Evolutionary conservation across 2,888 invertebrate species (phyloP), one percentile per base, ranked within the genome.

Genomic region (Cantharis flavilabris): DNA sequence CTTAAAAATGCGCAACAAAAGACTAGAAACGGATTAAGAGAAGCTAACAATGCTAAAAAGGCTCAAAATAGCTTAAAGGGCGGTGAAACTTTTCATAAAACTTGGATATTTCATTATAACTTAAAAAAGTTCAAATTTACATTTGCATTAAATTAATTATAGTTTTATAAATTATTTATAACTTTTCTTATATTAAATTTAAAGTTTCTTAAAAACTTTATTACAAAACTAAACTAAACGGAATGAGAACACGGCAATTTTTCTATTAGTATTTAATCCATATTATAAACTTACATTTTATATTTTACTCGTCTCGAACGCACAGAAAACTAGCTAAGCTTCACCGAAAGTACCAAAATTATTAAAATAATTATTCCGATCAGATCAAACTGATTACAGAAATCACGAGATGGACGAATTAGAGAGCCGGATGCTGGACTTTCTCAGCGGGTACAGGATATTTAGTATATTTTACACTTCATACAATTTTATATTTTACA

Each of bases 1-100:
- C 64, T 14, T n/a, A 70, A 70, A 65, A 30, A 65, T 63, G 20
- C 72, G 28, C 20, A 72, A 72, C 65, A 65, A 65, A 72, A 65
- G 64, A 72, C 72, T 65, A 65, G 63, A 73, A 73, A 73, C 26
- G 69, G 73, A 73, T 73, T 73, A 73, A 73, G 62, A 62, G 73
- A 69, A 62, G 73, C 49, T 73, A 69, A 73, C 73, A 62, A 73
- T 69, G 69, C 69, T 62, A 26, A 69, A 73, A 72, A 49, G 49
- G 73, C 69, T 73, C 67, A 62, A 73, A 73, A 73, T 73, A 73
- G 73, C 67, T 73, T 26, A 62, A 69, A 73, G 69, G 67, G 62
- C 62, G 26, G 13, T 4, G n/a, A 67, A 67, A 67, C 65, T 67
- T 67, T 67, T 67, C 23, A 23, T 23, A 23, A 23, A 67, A 20